Conservation (phyloP, 1,140 invertebrate species). For the Drosophila pachea region DNA sequence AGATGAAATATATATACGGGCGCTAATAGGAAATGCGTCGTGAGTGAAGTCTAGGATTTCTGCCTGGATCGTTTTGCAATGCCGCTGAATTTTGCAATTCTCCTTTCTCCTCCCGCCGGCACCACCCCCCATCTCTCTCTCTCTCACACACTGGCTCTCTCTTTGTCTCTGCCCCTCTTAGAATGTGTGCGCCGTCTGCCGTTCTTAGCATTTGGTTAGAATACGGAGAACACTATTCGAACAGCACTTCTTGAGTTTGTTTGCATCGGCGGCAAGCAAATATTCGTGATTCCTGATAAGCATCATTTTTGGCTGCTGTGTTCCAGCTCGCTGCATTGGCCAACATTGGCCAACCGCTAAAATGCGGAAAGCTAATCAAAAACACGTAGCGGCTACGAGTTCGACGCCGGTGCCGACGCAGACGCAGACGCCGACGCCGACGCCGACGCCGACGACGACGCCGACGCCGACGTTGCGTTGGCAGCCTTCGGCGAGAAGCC, state of each 20-base stretch:
- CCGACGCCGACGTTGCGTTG: no score
- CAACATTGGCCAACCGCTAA: conserved; percentile 61
- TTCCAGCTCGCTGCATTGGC: conserved; percentile 23
- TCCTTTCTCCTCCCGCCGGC: no score
- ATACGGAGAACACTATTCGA: conserved; percentile 50
- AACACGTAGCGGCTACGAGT: conserved; percentile 72
- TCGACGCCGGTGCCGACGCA: conserved; percentile 10
- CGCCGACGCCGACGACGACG: conserved; percentile 21
- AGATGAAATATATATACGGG: conserved; percentile 64
- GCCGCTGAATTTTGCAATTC: no score
- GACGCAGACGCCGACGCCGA: conserved; percentile 29
- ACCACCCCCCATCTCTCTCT: neutral
- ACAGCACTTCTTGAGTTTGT: conserved; percentile 70
- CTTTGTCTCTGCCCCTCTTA: neutral
- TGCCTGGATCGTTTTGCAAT: conserved; percentile 46
- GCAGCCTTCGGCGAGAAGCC: conserved; percentile 26
- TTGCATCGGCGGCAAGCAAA: conserved; percentile 65
- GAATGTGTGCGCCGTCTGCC: neutral
- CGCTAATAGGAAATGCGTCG: conserved; percentile 66
- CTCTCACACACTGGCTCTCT: neutral
- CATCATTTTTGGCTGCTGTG: conserved; percentile 56
- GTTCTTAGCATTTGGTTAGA: conserved; percentile 22
- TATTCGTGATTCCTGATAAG: conserved; percentile 79
- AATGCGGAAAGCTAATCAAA: conserved; percentile 78
- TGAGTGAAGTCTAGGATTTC: conserved; percentile 75